A percentile compares a stretch with the other conserved stretches of the same genome.
These are phyloP conservation scores for Protomyctophum bolini DNA, from an alignment of 2,113 vertebrate genomes.

Conservation along the genomic window DNA sequence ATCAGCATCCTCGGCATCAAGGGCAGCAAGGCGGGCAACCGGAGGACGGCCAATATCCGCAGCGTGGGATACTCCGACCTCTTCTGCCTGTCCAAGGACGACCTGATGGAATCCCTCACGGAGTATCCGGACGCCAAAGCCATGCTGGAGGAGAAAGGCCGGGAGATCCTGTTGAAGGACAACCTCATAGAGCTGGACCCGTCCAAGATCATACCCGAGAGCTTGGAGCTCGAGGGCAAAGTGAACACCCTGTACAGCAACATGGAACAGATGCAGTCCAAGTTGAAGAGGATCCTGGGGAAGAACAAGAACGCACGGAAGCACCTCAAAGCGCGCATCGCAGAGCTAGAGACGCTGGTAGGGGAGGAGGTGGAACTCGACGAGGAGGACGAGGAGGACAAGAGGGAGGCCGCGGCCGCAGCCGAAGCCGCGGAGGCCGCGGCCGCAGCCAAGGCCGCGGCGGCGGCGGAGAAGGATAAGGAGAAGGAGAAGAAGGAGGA, in stretches of 20 bases:
- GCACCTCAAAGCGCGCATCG: constrained; percentile 83
- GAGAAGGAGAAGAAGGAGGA: constrained; percentile 34
- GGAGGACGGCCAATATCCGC: constrained; percentile 95
- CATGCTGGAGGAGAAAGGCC: constrained; percentile 95
- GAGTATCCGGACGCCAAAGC: constrained; percentile 96
- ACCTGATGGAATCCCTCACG: constrained; percentile 93
- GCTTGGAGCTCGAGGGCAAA: constrained; percentile 87
- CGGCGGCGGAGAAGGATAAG: too few species aligned
- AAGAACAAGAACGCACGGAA: constrained; percentile 82
- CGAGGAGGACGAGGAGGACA: constrained; percentile 58
- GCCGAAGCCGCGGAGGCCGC: neutral
- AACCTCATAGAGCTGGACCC: constrained; percentile 89
- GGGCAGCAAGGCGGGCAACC: constrained; percentile 96
- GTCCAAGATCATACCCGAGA: constrained; percentile 85
- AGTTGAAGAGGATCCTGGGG: constrained; percentile 86
- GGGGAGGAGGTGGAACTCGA: constrained; percentile 74
- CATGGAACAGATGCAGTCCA: constrained; percentile 86
- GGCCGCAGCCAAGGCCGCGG: too few species aligned
- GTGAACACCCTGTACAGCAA: constrained; percentile 82
- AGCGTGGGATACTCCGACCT: constrained; percentile 97
- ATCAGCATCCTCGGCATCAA: constrained; percentile 98
- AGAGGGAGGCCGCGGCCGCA: neutral
- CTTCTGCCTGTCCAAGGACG: constrained; percentile 96
- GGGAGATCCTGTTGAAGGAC: constrained; percentile 94
- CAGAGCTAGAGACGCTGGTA: constrained; percentile 80